A percentile compares a stretch with the other conserved stretches of the same genome.
These are phyloP conservation scores for Dione vanillae DNA, from an alignment of 2,888 invertebrate species.

Conservation along the genomic window DNA sequence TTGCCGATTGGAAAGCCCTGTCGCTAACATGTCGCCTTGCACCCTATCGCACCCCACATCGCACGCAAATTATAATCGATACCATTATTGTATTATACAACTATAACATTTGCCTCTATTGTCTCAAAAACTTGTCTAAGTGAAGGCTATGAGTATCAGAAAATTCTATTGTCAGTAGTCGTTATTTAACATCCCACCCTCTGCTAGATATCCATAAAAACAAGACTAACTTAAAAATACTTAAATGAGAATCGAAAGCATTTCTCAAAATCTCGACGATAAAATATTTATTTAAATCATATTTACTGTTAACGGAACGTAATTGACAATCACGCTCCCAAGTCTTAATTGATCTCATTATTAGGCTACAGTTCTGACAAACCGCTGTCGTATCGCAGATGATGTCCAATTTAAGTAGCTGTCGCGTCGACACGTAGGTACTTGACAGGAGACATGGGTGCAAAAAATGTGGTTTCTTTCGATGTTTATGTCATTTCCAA, in stretches of 20 bases:
- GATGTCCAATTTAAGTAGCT: constrained; percentile 63
- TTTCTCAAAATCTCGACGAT: background rate
- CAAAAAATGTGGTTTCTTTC: constrained; percentile 60
- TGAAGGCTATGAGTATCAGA: background rate
- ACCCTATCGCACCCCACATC: constrained; percentile 75
- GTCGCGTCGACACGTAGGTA: constrained; percentile 58
- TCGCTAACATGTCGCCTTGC: constrained; percentile 81
- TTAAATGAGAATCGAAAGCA: background rate
- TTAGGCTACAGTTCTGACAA: constrained; percentile 59
- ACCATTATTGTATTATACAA: constrained; percentile 83
- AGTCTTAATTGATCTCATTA: constrained; percentile 56
- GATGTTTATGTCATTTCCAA: constrained; percentile 52
- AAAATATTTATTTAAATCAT: background rate
- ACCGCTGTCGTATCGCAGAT: constrained; percentile 46
- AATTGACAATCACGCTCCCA: constrained; percentile 19
- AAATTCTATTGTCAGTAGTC: background rate
- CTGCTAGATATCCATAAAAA: background rate
- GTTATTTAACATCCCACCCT: background rate
- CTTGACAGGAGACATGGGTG: constrained; percentile 55
- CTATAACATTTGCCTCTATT: constrained; percentile 78
- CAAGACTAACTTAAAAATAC: background rate
- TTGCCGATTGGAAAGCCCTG: constrained; percentile 78
- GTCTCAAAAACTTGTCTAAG: constrained; percentile 50
- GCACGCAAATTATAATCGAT: constrained; percentile 85
- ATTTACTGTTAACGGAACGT: background rate